A percentile compares a stretch with the other conserved stretches of the same genome.
Conservation (phyloP, 2,888 invertebrate species). For the Cyclophora albipunctata region DNA sequence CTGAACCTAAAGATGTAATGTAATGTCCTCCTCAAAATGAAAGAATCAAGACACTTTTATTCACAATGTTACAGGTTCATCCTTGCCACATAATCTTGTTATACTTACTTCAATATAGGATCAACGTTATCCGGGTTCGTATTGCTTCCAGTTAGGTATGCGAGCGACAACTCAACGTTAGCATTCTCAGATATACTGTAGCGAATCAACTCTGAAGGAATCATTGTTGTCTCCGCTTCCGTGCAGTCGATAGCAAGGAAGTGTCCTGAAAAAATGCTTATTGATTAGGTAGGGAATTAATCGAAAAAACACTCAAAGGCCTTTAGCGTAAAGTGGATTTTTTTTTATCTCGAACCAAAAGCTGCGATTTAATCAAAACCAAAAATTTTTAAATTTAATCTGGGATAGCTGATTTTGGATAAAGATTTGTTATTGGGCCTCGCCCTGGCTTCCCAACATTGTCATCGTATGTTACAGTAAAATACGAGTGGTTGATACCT, state of each 20-base stretch:
- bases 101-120: conserved; percentile 72
- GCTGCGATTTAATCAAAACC: background rate
- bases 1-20: no score
- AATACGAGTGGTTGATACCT: conserved; percentile 77
- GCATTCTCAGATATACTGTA: conserved; percentile 76
- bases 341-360: background rate
- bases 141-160: conserved; percentile 58
- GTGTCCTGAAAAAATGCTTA: conserved; percentile 60
- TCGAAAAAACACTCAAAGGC: no score
- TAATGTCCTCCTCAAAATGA: no score
- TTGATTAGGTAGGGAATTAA: no score
- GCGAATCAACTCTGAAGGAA: conserved; percentile 79
- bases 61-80: no score
- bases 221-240: conserved; percentile 80
- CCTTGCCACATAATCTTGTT: no score
- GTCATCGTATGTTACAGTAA: no score
- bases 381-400: background rate
- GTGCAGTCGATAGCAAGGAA: conserved; percentile 79
- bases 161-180: conserved; percentile 55
- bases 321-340: no score
- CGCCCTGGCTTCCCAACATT: no score
- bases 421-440: no score
- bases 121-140: conserved; percentile 64
- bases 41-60: no score
- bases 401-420: background rate